Conservation (phyloP, 1,140 invertebrate species). For the Drosophila burlai region DNA sequence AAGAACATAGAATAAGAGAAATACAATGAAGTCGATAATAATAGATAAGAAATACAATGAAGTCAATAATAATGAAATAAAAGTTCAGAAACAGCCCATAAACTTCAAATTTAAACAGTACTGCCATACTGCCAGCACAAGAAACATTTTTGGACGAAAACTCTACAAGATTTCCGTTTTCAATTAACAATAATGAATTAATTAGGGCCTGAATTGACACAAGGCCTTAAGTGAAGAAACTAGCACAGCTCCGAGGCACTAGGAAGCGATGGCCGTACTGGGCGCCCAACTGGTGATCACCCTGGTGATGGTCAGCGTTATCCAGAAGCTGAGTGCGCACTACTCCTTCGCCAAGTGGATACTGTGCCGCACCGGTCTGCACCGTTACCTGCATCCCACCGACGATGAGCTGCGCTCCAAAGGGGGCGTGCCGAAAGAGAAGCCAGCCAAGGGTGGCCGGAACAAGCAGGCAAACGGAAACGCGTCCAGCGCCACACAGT, state of each 20-base stretch:
- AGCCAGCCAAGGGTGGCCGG: constrained; percentile 87
- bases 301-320: constrained; percentile 95
- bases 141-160: constrained; percentile 42
- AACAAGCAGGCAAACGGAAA: constrained; percentile 86
- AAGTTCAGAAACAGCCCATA: no score
- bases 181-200: constrained; percentile 80
- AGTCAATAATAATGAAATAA: no score
- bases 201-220: constrained; percentile 57
- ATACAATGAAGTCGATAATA: no score
- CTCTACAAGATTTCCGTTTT: constrained; percentile 51
- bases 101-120: no score
- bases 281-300: constrained; percentile 97
- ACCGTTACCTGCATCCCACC: constrained; percentile 96
- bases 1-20: no score
- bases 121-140: constrained; percentile 29
- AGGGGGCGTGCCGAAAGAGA: constrained; percentile 91
- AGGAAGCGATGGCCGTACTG: constrained; percentile 89
- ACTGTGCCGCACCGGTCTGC: constrained; percentile 94
- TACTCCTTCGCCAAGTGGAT: constrained; percentile 97
- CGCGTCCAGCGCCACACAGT: constrained; percentile 87
- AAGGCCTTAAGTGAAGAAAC: constrained; percentile 20
- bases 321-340: constrained; percentile 95
- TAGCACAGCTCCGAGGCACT: constrained; percentile 14
- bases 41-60: no score
- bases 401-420: constrained; percentile 94